Evolutionary conservation across 1,140 invertebrate genomes (phyloP).

Genomic region (Drosophila gunungcola): DNA sequence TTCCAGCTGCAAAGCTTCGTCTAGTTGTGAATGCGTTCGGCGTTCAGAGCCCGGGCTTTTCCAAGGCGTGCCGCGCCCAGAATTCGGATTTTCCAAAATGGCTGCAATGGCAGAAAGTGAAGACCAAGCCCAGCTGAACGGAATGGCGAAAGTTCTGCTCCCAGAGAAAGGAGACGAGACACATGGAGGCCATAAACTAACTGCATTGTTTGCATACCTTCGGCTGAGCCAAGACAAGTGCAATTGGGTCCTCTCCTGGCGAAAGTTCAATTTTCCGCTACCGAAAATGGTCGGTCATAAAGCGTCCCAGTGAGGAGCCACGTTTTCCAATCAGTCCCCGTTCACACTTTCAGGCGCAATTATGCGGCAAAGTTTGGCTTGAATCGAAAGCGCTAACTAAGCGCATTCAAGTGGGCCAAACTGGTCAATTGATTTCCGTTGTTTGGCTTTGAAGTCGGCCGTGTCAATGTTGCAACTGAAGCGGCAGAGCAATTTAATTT

Average conservation of each 20-base stretch:
- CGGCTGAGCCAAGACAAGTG: constrained; percentile 5
- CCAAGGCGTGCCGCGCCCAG: constrained; percentile 43
- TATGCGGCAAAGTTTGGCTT: constrained; percentile 33
- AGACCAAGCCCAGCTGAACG: constrained; percentile 7
- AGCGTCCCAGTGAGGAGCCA: constrained; percentile 7
- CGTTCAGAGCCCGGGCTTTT: constrained; percentile 30
- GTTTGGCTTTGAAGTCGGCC: constrained; percentile 33
- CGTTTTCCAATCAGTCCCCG: constrained; percentile 21
- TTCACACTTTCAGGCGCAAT: constrained; percentile 36
- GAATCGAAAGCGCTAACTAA: constrained; percentile 60
- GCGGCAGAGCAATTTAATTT: constrained; percentile 2
- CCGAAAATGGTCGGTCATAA: constrained; percentile 26
- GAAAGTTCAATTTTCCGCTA: constrained; percentile 40
- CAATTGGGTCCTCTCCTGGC: constrained; percentile 11
- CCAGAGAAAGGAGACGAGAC: background rate
- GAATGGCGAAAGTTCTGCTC: background rate
- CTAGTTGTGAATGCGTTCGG: constrained; percentile 44
- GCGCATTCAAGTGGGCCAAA: constrained; percentile 47
- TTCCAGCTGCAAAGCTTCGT: constrained; percentile 31
- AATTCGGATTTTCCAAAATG: constrained; percentile 39
- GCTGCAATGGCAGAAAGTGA: constrained; percentile 6
- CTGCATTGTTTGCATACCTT: constrained; percentile 56
- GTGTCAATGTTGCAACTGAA: constrained; percentile 15
- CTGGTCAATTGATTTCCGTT: constrained; percentile 54
- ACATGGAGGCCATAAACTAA: constrained; percentile 25